Evolutionary conservation across 2,797 vertebrate species (phyloP), one percentile per base, ranked within the genome.

Genomic region (Tinamus major): DNA sequence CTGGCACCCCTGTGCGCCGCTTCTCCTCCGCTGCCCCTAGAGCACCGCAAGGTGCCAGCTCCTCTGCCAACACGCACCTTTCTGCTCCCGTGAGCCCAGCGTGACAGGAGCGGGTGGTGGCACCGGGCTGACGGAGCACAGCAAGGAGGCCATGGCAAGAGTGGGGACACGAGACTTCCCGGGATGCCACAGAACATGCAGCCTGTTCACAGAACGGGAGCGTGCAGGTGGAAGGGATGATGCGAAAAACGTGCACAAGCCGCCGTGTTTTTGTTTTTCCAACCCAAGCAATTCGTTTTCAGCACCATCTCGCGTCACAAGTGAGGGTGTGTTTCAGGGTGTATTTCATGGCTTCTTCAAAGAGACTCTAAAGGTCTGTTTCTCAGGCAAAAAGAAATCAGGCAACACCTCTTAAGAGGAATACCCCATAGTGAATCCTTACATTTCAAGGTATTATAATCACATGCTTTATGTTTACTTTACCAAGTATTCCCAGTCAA

Each of bases 261-360:
- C 2, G 29, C 35, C 39, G 55, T 29, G 59, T 17, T 8, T 67
- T 67, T 31, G 2, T 2, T 39, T 31, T 42, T 6, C 58, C 79
- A 51, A 48, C 21, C 63, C 10, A n/a, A 51, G 64, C 16, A 13
- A 65, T 3, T 37, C 14, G 56, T 11, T 72, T 39, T 2, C 31
- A 59, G 63, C 21, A 69, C 4, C 27, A 35, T 9, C 20, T 48
- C 13, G 4, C 1, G 6, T 29, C n/a, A 4, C 1, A 14, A 29
- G 29, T 2, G 0, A 18, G 58, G 46, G 39, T 0, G 17, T 14
- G 35, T 7, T 17, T 19, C 26, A 13, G 58, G 42, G 39, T 0
- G 17, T 14, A 44, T 7, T 17, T 19, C 26, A 23, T 18, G 29
- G 19, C 19, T 44, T 64, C 37, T 1, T 71, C 39, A 55, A 41